Conservation (phyloP, 1,140 invertebrate species). For the Drosophila micromelanica region DNA sequence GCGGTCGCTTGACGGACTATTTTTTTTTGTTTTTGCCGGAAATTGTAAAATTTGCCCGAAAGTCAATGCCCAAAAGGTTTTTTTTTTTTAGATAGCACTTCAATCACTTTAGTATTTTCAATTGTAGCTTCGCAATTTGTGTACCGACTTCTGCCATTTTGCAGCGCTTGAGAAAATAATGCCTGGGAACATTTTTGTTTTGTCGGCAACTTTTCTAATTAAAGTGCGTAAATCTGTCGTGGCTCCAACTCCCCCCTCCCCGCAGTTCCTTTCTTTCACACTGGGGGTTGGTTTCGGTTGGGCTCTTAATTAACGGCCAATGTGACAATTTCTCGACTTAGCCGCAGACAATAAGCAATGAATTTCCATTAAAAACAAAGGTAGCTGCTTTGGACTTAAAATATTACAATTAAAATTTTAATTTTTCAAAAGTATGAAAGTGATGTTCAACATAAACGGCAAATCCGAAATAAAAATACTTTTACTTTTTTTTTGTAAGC, state of each 20-base stretch:
- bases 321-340: constrained; percentile 42
- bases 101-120: neutral
- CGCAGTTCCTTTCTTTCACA: neutral
- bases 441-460: constrained; percentile 9
- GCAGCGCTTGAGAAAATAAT: constrained; percentile 24
- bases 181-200: constrained; percentile 28
- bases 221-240: constrained; percentile 44
- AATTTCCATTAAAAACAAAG: constrained; percentile 40
- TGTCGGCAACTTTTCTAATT: constrained; percentile 39
- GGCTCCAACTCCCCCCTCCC: neutral
- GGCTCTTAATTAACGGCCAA: constrained; percentile 36
- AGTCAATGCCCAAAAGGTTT: constrained; percentile 33
- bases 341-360: constrained; percentile 25
- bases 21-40: constrained; percentile 36
- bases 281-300: constrained; percentile 18
- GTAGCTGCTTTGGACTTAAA: constrained; percentile 11
- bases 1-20: constrained; percentile 29
- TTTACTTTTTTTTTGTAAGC: too few relatives aligned
- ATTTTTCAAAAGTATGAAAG: constrained; percentile 16
- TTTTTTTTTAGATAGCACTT: neutral
- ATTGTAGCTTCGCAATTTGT: constrained; percentile 34
- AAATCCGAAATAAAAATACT: constrained; percentile 1
- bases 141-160: constrained; percentile 37
- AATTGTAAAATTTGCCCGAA: constrained; percentile 39
- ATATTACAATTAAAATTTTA: constrained; percentile 41